Conservation (phyloP, 2,113 vertebrate species). For the Callopanchax toddi region DNA sequence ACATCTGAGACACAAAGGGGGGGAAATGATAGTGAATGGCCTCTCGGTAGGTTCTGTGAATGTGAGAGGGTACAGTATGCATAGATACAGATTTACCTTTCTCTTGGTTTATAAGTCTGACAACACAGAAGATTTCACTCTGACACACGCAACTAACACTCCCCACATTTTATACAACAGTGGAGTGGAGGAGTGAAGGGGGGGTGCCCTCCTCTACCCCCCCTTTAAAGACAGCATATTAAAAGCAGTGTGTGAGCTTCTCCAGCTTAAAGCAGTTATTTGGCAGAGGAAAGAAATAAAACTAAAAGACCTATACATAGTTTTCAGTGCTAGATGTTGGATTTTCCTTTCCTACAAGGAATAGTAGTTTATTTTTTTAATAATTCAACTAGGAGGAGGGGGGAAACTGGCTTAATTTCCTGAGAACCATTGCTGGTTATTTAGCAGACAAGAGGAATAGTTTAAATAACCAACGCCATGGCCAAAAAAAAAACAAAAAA, state of each 20-base stretch:
- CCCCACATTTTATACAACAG: slow-evolving; percentile 59
- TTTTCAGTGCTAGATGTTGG: slow-evolving; percentile 97
- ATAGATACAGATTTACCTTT: slow-evolving; percentile 95
- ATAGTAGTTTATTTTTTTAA: slow-evolving; percentile 70
- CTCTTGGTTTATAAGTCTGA: slow-evolving; percentile 82
- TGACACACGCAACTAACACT: slow-evolving; percentile 61
- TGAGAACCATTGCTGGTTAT: slow-evolving; percentile 99
- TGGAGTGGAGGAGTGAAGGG: slow-evolving; percentile 66
- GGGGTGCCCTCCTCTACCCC: slow-evolving; percentile 81
- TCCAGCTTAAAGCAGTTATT: slow-evolving; percentile 96
- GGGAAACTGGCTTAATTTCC: slow-evolving; percentile 95
- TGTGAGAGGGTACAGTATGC: slow-evolving; percentile 94
- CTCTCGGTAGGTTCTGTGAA: slow-evolving; percentile 87
- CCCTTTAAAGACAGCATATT: slow-evolving; percentile 89
- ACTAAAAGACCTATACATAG: slow-evolving; percentile 90
- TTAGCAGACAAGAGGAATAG: slow-evolving; percentile 93
- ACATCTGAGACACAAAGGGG: slow-evolving; percentile 76
- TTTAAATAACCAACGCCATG: slow-evolving; percentile 89
- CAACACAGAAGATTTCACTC: slow-evolving; percentile 77
- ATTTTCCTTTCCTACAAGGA: slow-evolving; percentile 93
- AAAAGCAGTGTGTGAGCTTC: slow-evolving; percentile 91
- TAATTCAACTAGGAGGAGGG: slow-evolving; percentile 70
- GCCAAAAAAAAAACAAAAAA: too few relatives aligned
- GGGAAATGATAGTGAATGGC: slow-evolving; percentile 65
- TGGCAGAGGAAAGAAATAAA: slow-evolving; percentile 91